These are phyloP conservation scores for Dipodomys ordii DNA, from an alignment of 2,113 vertebrate species.

Conservation along the genomic window DNA sequence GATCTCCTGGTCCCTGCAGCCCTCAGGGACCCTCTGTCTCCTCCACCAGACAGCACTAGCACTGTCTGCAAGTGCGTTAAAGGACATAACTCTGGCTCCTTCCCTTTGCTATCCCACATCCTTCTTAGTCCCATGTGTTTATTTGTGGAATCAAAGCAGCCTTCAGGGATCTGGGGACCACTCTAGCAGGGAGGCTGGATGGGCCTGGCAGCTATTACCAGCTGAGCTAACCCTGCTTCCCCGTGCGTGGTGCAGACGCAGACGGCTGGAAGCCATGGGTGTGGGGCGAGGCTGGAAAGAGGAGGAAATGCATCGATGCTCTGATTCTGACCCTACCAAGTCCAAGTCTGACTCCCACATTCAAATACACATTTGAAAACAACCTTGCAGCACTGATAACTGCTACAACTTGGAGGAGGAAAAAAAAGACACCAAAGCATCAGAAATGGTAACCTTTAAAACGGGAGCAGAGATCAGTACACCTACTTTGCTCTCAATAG, in stretches of 20 bases:
- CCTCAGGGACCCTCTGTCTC: background rate
- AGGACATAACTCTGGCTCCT: background rate
- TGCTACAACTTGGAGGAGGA: background rate
- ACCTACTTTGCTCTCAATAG: constrained; percentile 92
- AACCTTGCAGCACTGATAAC: background rate
- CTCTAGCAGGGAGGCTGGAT: background rate
- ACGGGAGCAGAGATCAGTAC: background rate
- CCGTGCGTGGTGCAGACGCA: rapidly evolving
- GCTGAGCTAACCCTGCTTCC: background rate
- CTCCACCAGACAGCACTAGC: background rate
- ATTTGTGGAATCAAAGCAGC: background rate
- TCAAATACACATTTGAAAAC: background rate
- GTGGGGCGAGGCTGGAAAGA: background rate
- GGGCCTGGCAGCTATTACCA: background rate
- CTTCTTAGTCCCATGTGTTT: background rate
- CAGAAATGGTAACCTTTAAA: background rate
- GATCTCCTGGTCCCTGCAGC: background rate
- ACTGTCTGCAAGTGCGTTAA: background rate
- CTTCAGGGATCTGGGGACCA: background rate
- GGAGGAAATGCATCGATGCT: background rate
- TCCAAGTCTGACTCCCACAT: background rate
- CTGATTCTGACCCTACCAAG: background rate
- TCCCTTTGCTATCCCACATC: background rate
- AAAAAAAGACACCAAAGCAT: background rate
- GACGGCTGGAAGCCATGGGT: background rate